These are phyloP conservation scores for Sylvietta virens DNA, from an alignment of 2,113 vertebrate species.

Conservation along the genomic window DNA sequence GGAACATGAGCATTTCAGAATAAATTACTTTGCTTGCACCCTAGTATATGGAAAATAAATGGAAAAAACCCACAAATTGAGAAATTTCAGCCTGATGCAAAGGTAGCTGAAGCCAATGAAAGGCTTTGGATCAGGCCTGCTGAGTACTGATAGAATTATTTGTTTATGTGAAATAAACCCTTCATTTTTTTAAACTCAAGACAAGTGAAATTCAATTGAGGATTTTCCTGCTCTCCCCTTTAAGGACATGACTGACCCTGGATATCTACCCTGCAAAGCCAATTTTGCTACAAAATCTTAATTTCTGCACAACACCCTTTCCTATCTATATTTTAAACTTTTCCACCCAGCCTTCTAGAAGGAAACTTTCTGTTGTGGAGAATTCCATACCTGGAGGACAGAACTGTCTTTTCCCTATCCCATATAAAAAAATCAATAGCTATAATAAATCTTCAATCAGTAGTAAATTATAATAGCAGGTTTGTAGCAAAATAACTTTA, in stretches of 20 bases:
- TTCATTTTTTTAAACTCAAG: not conserved
- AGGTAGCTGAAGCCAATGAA: not conserved
- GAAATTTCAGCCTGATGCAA: not conserved
- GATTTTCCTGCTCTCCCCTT: not conserved
- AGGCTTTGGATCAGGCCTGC: not conserved
- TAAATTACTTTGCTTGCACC: not conserved
- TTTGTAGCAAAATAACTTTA: not conserved
- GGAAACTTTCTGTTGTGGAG: not conserved
- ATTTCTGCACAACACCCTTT: not conserved
- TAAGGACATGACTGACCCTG: not conserved
- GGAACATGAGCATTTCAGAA: not conserved
- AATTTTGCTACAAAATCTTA: not conserved
- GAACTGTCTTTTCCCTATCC: not conserved
- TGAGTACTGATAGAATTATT: not conserved
- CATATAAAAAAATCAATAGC: not conserved
- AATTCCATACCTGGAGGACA: not conserved
- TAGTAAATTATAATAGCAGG: not conserved
- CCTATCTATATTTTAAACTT: not conserved
- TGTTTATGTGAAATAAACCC: not conserved
- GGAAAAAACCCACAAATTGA: not conserved
- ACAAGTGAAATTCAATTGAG: not conserved
- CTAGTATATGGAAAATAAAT: not conserved
- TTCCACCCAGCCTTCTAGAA: not conserved
- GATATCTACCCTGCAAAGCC: not conserved
- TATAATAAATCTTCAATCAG: not conserved